Evolutionary conservation across 92 coral and sea anemone species (phyloP).

Genomic region (Porites evermanni): DNA sequence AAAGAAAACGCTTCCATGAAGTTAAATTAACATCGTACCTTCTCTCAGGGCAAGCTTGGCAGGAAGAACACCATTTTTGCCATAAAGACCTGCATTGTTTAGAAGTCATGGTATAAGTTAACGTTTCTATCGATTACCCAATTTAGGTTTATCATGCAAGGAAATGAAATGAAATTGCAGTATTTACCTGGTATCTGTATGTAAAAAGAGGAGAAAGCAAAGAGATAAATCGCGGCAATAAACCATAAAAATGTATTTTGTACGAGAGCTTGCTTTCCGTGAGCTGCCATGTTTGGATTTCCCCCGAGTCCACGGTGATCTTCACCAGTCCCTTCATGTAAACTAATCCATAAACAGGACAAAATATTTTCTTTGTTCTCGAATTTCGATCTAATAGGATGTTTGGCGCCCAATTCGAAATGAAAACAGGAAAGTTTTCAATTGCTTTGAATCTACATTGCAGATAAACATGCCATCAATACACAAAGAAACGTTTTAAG

Average conservation of each 20-base stretch:
- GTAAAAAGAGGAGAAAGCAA: constrained; percentile 91
- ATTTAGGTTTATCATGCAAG: not conserved
- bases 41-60: constrained; percentile 73
- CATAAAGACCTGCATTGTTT: constrained; percentile 86
- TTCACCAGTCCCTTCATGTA: constrained; percentile 10
- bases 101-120: not conserved
- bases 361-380: not conserved
- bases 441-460: too few relatives aligned
- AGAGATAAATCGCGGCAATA: constrained; percentile 81
- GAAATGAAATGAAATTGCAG: not conserved
- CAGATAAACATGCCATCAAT: not conserved
- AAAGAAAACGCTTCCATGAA: not conserved
- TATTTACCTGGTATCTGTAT: constrained; percentile 92
- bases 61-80: constrained; percentile 90
- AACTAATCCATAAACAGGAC: constrained; percentile 14
- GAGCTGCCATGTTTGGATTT: constrained; percentile 80
- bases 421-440: not conserved
- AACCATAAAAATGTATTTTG: constrained; percentile 82
- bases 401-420: constrained; percentile 38
- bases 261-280: constrained; percentile 74
- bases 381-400: not conserved
- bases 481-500: not conserved
- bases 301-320: not conserved
- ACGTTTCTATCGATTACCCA: not conserved
- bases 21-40: constrained; percentile 61